Percentiles rank a stretch among this genome's conserved stretches.
Conservation (phyloP, 2,797 vertebrate genomes). For the Delichon dasypus region DNA sequence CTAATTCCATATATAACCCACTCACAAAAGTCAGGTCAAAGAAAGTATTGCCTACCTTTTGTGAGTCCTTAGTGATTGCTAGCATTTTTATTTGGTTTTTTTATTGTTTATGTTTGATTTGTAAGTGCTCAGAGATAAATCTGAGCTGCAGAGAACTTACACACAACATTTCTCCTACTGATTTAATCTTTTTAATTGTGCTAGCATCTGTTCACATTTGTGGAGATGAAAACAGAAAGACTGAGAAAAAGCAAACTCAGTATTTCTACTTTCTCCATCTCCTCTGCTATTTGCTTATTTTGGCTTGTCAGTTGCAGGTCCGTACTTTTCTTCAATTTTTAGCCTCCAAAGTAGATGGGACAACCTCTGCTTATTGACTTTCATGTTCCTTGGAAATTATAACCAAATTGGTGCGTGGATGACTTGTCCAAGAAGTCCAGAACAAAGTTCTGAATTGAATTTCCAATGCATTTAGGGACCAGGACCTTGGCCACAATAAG, state of each 20-base stretch:
- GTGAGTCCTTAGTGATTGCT: background rate
- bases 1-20: background rate
- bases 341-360: background rate
- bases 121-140: background rate
- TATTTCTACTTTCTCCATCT: background rate
- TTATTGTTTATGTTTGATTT: background rate
- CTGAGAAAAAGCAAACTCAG: background rate
- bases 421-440: background rate
- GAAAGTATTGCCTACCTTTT: background rate
- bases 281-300: background rate
- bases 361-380: background rate
- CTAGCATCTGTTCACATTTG: background rate
- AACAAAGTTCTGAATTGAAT: background rate
- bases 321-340: background rate
- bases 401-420: background rate
- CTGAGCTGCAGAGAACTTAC: background rate
- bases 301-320: background rate
- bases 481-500: background rate
- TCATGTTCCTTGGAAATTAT: background rate
- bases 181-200: background rate
- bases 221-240: background rate
- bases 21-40: background rate
- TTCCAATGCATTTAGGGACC: background rate
- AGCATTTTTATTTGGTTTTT: background rate
- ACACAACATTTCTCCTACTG: background rate